Base-by-base conservation (phyloP, 92 coral and sea anemone species). In the Bergia sp. region DNA sequence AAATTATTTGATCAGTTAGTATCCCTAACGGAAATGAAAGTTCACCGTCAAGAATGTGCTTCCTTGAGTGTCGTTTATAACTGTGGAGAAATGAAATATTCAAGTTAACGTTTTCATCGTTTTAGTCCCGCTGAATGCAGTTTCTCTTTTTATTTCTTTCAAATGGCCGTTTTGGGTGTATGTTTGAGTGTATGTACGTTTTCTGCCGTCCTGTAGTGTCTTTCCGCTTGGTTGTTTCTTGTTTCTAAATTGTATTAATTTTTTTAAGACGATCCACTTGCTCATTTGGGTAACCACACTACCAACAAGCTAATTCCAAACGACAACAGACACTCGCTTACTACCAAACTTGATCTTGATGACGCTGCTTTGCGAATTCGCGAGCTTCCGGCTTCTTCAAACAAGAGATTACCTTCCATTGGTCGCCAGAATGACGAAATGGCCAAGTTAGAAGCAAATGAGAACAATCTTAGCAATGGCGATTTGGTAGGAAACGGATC, bases 401-500 rank as follows among this genome's bases (percentile, higher is more conserved):
- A 77, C 92, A 93, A 86, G 90, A 92, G 90, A 89, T 38, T 85
- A 78, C 93, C 92, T 21, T 77, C 77, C 76, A 84, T 86, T 64
- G 88, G 87, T 64, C 95, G 88, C 44, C 92, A 86, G 64, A 93
- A 93, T 45, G 92, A 91, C 73, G 91, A 61, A 11, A 91, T 90
- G 80, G 96, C 93, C 74, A 89, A 90, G 84, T 89, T 86, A 15
- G 98, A 89, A 23, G 65, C 94, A 40, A 95, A 88, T 47, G 98
- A 94, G 13, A 91, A 90, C 89, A 95, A 90, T 65, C 94, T 93
- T 8, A 95, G 96, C 83, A 95, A 95, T 86, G 98, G 98, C 18
- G 98, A 95, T 81, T 91, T 95, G 58, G 98, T 95, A 18, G 96
- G 94, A 47, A 95, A 95, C 80, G 98, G 97, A 61, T 92, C 96